Base-by-base conservation (phyloP, 1,140 invertebrate species). In the Drosophila chauvacae region DNA sequence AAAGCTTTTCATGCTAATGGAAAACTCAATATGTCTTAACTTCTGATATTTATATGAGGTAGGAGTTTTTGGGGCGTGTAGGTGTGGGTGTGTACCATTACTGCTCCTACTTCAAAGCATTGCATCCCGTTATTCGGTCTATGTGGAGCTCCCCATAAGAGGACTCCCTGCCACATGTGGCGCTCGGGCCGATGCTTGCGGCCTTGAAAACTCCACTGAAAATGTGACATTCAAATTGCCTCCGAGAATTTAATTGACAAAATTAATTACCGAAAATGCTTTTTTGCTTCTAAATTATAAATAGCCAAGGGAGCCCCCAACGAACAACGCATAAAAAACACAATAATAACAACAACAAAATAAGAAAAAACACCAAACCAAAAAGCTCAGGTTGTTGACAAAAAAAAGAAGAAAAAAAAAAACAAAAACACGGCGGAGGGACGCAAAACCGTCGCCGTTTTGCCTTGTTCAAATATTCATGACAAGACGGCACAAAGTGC, bases 391-490 rank as follows among this genome's bases (percentile, higher is more conserved):
- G 61, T 82, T 86, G 83, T 86, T 86, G 75, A 86, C 80, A 72
- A 77, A 58, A 72, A 59, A 2, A 28, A 28, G 23, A 18, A 13
- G 26, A 62, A 33, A 59, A 70, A 62, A 33, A 60, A 59, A 28
- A 28, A 51, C 41, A 65, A 73, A 51, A 68, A 74, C 51, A 62
- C 50, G 58, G 48, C 58, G 14, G 2, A 57, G 37, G 18, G 68
- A 28, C 48, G 65, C 59, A 62, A 80, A 83, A 81, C 70, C 65
- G 68, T 71, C 73, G 80, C 63, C 84, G 85, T 80, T 88, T 86
- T 90, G 85, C 62, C 80, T 81, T 80, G 60, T 84, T 88, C 80
- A 88, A 88, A 90, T 90, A 88, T 88, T 90, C 77, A 88, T 88
- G 84, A 90, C 85, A 84, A 88, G 80, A 68, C 73, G 72, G 70